These are phyloP conservation scores for Arion vulgaris DNA, from an alignment of 1,140 invertebrate species.

Conservation along the genomic window DNA sequence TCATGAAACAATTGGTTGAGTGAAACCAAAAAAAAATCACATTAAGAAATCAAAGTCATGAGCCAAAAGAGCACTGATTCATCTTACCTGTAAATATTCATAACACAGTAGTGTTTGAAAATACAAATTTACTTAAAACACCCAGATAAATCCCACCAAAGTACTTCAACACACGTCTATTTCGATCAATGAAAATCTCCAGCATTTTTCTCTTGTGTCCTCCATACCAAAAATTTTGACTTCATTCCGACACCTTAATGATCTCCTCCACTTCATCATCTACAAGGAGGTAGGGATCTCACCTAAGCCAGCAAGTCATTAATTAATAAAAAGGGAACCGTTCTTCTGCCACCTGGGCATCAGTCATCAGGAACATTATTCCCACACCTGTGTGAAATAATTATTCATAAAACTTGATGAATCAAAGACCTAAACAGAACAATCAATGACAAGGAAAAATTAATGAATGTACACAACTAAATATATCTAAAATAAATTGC, in stretches of 20 bases:
- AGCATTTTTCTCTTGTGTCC: conserved; percentile 95
- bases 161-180: conserved; percentile 89
- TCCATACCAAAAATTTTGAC: conserved; percentile 85
- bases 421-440: too few species aligned
- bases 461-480: too few species aligned
- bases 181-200: conserved; percentile 97
- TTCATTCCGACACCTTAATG: conserved; percentile 89
- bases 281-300: conserved; percentile 94
- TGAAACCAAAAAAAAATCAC: too few species aligned
- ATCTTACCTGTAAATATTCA: too few species aligned
- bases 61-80: too few species aligned
- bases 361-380: conserved; percentile 96
- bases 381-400: conserved; percentile 80
- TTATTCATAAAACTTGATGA: too few species aligned
- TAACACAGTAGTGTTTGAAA: too few species aligned
- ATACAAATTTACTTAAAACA: too few species aligned
- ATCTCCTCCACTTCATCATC: conserved; percentile 98
- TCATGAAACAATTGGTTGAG: too few species aligned
- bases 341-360: conserved; percentile 94
- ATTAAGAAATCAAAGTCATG: too few species aligned
- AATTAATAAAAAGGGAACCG: conserved; percentile 94
- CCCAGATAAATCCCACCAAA: not conserved
- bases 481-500: too few species aligned
- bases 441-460: too few species aligned
- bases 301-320: conserved; percentile 95